Conservation (phyloP, 2,888 invertebrate genomes). For the Artemia sinica region DNA sequence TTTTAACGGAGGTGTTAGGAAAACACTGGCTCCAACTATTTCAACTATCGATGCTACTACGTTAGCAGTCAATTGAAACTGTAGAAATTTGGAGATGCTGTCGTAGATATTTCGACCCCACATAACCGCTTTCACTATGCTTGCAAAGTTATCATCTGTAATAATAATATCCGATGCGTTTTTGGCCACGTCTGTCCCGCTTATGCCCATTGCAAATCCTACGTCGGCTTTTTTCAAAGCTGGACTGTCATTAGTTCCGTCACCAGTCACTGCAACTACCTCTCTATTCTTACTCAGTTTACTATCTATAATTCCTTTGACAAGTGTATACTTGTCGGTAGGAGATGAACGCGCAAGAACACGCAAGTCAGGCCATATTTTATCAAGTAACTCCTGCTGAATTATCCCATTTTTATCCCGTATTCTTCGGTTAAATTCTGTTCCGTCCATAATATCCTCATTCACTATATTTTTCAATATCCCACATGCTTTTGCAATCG, state of each 20-base stretch:
- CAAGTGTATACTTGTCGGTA: slow-evolving; percentile 41
- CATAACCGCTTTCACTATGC: slow-evolving; percentile 44
- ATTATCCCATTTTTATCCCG: slow-evolving; percentile 35
- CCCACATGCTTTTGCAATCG: slow-evolving; percentile 42
- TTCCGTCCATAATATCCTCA: slow-evolving; percentile 40
- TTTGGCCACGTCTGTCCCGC: slow-evolving; percentile 47
- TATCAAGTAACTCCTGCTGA: slow-evolving; percentile 37
- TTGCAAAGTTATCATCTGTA: slow-evolving; percentile 43
- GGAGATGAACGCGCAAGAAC: slow-evolving; percentile 43
- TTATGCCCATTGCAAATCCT: slow-evolving; percentile 44
- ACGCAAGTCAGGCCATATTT: slow-evolving; percentile 40
- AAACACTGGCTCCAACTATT: slow-evolving; percentile 37
- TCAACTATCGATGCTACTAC: slow-evolving; percentile 42
- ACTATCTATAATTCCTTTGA: slow-evolving; percentile 42
- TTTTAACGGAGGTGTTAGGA: slow-evolving; percentile 27
- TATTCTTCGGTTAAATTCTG: slow-evolving; percentile 40
- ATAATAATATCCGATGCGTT: slow-evolving; percentile 45
- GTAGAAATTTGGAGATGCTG: slow-evolving; percentile 42
- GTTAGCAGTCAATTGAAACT: slow-evolving; percentile 44
- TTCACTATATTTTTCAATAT: slow-evolving; percentile 39
- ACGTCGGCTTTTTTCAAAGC: slow-evolving; percentile 42
- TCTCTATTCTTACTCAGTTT: slow-evolving; percentile 36
- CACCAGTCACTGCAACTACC: slow-evolving; percentile 43
- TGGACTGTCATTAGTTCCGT: slow-evolving; percentile 43
- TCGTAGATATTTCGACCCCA: slow-evolving; percentile 47